Percentiles rank a stretch among this genome's conserved stretches.
phyloP scores from a whole-genome alignment of 2,113 vertebrate genomes.

The Onychostruthus taczanowskii region DNA sequence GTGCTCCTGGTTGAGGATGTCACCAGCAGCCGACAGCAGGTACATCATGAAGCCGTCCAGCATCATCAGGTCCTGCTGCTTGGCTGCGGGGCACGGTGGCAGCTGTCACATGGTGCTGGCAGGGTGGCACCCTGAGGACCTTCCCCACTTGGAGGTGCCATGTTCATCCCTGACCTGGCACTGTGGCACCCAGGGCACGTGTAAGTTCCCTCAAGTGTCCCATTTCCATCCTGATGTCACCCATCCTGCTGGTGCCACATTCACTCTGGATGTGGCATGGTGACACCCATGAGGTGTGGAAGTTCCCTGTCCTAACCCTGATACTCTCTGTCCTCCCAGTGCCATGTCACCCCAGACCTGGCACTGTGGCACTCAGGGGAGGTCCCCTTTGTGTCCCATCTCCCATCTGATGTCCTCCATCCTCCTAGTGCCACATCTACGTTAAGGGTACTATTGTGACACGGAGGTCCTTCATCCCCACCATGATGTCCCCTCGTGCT shows the following conservation, averaged over 20 bases:
- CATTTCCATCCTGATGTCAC: not conserved
- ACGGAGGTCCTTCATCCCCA: not conserved
- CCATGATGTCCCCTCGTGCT: not conserved
- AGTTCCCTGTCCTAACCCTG: not conserved
- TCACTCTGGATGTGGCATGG: not conserved
- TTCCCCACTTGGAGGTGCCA: not conserved
- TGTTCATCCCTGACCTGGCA: not conserved
- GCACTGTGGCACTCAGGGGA: not conserved
- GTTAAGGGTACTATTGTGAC: too few relatives aligned
- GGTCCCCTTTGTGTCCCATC: not conserved
- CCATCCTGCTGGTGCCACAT: not conserved
- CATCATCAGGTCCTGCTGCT: constrained; percentile 87
- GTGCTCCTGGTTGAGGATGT: constrained; percentile 84
- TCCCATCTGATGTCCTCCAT: not conserved
- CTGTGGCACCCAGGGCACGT: not conserved
- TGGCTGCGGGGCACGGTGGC: constrained; percentile 66
- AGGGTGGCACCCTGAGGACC: not conserved
- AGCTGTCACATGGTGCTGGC: not conserved
- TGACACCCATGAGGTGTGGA: not conserved
- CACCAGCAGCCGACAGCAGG: constrained; percentile 86
- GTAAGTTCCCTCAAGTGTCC: not conserved
- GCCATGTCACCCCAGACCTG: not conserved
- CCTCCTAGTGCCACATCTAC: not conserved
- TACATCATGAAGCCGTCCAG: constrained; percentile 96
- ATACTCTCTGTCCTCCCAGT: too few relatives aligned